Evolutionary conservation across 2,113 vertebrate genomes (phyloP).

Genomic region (Sylvietta virens): DNA sequence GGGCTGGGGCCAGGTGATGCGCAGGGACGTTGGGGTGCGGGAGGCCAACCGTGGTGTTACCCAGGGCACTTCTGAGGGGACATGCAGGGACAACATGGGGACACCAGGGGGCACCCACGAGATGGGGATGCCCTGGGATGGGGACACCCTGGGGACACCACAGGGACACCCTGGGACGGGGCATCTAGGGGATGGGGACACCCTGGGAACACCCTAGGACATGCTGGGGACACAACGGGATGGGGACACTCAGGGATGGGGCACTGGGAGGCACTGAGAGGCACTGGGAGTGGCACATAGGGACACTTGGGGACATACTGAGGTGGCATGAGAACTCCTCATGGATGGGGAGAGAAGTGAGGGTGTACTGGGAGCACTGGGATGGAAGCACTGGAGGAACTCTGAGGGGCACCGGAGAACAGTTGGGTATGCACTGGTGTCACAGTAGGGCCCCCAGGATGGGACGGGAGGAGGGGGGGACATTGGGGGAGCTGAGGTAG

Average conservation of each 20-base stretch:
- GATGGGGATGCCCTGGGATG: background rate
- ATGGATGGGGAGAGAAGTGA: fast-evolving
- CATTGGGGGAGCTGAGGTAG: background rate
- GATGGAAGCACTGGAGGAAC: background rate
- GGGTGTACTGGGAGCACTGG: background rate
- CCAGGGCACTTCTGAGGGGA: background rate
- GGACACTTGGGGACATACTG: background rate
- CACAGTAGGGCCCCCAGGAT: background rate
- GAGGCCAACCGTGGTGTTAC: background rate
- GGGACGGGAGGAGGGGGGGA: no score
- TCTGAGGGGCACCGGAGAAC: background rate
- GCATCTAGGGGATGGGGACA: background rate
- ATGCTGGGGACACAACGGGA: background rate
- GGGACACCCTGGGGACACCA: background rate
- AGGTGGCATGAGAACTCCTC: background rate
- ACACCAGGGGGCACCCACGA: background rate
- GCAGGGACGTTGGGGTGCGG: background rate
- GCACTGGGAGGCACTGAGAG: background rate
- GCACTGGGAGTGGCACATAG: background rate
- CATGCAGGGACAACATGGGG: background rate
- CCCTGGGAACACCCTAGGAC: background rate
- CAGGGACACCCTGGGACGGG: background rate
- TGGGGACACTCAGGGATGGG: background rate
- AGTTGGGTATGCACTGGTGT: background rate
- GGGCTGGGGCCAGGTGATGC: background rate